Evolutionary conservation across 2,113 vertebrate species (phyloP), one percentile per base, ranked within the genome.

Genomic region (Erinaceus europaeus): DNA sequence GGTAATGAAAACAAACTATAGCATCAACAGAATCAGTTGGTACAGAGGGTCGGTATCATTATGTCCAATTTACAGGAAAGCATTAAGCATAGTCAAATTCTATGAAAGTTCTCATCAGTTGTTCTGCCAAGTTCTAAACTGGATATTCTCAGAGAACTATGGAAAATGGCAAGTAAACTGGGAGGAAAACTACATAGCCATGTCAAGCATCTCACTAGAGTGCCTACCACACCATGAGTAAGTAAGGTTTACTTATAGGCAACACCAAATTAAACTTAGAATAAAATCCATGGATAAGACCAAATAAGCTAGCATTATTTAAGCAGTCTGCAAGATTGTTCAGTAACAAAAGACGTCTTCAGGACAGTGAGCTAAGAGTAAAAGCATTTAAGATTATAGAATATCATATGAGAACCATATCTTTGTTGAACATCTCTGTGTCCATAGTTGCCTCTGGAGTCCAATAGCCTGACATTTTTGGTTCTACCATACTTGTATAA

Each of bases 231-330:
- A 7, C 8, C 10, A 1, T 27, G 53, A 25, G 27, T 13, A 76
- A 73, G 14, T 9, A 48, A 32, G 40, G 48, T 57, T 57, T 62
- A 68, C 46, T 76, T 64, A 77, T n/a, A 62, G 29, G 55, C 9
- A 62, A 15, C 61, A 59, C 78, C 32, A 77, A 72, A 62, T 42
- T 80, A 42, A 57, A 90, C 23, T 76, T 64, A 84, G 92, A 84
- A 29, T 81, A 81, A 92, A 48, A 57, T 23, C 9, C 6, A 36
- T 4, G 11, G 27, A 14, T 73, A 87, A 87, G 42, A 87, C 3
- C 32, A 89, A 87, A 48, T 57, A 50, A 27, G 34, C 23, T 42
- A 46, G 10, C 5, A 82, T 42, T 48, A 53, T 44, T 79, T 73
- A 83, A 53, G 8, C 6, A 65, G 11, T 61, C 18, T 82, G 42